phyloP scores from a whole-genome alignment of 2,888 invertebrate genomes.

The Hypena proboscidalis region DNA sequence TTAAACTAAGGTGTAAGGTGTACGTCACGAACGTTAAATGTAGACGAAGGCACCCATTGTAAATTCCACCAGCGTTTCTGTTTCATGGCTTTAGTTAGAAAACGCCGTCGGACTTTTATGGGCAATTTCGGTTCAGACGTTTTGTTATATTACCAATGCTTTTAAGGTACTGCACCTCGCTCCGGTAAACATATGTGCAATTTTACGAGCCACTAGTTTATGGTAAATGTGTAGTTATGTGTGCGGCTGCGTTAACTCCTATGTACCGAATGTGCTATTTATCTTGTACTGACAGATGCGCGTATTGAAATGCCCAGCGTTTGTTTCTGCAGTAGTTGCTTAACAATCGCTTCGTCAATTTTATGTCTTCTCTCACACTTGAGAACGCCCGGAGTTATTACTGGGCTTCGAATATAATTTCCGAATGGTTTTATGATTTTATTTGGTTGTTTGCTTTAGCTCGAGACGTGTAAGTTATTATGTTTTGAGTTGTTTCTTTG shows the following conservation, averaged over 20 bases:
- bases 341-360: constrained; percentile 11
- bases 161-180: constrained; percentile 84
- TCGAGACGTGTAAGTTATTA: constrained; percentile 10
- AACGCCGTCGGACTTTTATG: constrained; percentile 84
- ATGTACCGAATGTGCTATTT: constrained; percentile 47
- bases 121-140: constrained; percentile 85
- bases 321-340: constrained; percentile 28
- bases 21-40: constrained; percentile 81
- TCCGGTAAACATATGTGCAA: constrained; percentile 81
- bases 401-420: constrained; percentile 26
- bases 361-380: constrained; percentile 28
- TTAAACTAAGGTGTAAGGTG: constrained; percentile 81
- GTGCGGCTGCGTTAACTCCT: constrained; percentile 62
- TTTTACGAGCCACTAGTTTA: constrained; percentile 79
- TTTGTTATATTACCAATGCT: constrained; percentile 86
- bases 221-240: constrained; percentile 76
- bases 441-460: constrained; percentile 19
- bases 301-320: constrained; percentile 47
- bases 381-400: constrained; percentile 25
- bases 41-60: constrained; percentile 80
- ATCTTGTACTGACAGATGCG: constrained; percentile 53
- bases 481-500: constrained; percentile 5
- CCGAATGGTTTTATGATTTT: constrained; percentile 30
- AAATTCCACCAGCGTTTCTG: constrained; percentile 82
- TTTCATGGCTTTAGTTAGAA: constrained; percentile 85